Conservation (phyloP, 2,888 invertebrate genomes). For the Hybos culiciformis region DNA sequence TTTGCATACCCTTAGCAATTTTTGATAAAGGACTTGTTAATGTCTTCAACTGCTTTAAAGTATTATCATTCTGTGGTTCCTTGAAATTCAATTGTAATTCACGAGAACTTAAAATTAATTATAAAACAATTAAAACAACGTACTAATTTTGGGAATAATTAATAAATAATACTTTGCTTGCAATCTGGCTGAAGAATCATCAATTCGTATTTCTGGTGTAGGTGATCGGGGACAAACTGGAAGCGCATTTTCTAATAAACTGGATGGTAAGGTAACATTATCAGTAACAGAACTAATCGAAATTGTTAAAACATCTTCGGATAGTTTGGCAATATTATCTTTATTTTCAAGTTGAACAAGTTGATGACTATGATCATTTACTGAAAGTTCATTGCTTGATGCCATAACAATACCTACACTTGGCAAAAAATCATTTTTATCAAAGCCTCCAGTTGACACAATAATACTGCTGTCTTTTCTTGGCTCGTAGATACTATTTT, state of each 20-base stretch:
- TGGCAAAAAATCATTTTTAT: conserved; percentile 44
- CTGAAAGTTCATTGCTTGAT: conserved; percentile 20
- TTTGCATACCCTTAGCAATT: conserved; percentile 76
- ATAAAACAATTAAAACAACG: conserved; percentile 19
- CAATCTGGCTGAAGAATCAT: conserved; percentile 13
- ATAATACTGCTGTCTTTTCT: conserved; percentile 24
- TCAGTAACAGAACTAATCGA: conserved; percentile 36
- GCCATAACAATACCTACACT: conserved; percentile 52
- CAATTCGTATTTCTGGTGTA: conserved; percentile 43
- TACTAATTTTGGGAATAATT: conserved; percentile 16
- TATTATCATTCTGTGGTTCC: conserved; percentile 67
- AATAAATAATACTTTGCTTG: too few relatives aligned
- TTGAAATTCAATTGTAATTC: conserved; percentile 54
- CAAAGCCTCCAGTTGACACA: conserved; percentile 35
- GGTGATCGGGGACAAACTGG: conserved; percentile 34
- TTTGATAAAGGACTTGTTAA: conserved; percentile 66
- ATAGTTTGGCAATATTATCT: conserved; percentile 34
- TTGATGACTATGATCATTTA: conserved; percentile 10
- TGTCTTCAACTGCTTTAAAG: conserved; percentile 52
- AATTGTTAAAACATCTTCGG: conserved; percentile 31
- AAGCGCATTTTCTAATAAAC: conserved; percentile 30
- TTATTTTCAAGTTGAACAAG: conserved; percentile 32
- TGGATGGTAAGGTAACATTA: conserved; percentile 31
- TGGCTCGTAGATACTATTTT: conserved; percentile 46
- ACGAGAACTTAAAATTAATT: conserved; percentile 22